phyloP scores from a whole-genome alignment of 2,113 vertebrate species.

The Tupaia tana region DNA sequence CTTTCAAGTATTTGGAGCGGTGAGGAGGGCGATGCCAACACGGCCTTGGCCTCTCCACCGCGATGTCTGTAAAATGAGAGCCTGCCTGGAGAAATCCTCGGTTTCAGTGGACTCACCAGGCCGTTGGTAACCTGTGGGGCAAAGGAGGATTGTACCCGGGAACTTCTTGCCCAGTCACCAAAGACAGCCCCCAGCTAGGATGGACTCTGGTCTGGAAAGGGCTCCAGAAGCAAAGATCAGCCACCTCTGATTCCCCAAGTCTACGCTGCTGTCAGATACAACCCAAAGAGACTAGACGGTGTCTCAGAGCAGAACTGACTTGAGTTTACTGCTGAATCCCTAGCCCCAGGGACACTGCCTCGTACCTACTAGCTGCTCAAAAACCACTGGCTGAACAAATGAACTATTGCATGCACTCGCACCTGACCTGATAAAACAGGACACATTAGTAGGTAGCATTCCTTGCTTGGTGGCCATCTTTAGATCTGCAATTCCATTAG shows the following conservation, averaged over 20 bases:
- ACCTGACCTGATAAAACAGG: neutral
- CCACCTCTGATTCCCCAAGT: neutral
- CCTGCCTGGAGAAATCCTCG: rapidly evolving
- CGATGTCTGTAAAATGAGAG: neutral
- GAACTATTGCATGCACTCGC: neutral
- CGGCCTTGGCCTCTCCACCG: neutral
- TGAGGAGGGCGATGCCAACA: too few species aligned
- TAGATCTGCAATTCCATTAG: neutral
- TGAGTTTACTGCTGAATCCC: neutral
- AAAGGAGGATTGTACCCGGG: neutral
- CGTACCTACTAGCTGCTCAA: neutral
- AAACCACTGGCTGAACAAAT: neutral
- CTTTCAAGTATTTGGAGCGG: neutral
- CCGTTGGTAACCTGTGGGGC: neutral
- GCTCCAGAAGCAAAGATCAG: neutral
- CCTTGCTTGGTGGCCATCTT: neutral
- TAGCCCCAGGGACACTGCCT: neutral
- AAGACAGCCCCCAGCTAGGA: neutral
- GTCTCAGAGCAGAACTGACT: neutral
- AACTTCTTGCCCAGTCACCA: neutral
- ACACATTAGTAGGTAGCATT: neutral
- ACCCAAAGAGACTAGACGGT: neutral
- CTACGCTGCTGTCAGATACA: neutral
- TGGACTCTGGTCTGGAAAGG: neutral
- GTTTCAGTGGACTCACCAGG: neutral